Conservation (phyloP, 2,113 vertebrate genomes). For the Amphiprion percula region DNA sequence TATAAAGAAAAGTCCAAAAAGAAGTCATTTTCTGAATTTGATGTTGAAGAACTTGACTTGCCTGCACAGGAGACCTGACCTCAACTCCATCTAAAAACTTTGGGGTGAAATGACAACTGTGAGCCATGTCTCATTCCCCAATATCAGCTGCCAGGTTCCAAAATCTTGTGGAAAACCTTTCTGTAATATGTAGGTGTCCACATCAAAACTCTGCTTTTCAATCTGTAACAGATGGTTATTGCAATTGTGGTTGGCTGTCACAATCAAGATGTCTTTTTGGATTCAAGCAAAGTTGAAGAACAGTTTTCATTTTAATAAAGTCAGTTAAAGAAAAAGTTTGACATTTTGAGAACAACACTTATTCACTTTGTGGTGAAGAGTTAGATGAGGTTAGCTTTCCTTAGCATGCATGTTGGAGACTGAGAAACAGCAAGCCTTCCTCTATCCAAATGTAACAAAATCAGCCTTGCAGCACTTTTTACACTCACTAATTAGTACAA, state of each 20-base stretch:
- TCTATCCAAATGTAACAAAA: too few species aligned
- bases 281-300: slow-evolving; percentile 15
- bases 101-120: neutral
- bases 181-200: slow-evolving; percentile 11
- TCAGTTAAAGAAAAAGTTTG: neutral
- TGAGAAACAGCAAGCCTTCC: neutral
- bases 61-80: neutral
- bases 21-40: neutral
- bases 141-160: slow-evolving; percentile 2
- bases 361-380: slow-evolving; percentile 2
- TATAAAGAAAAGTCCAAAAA: neutral
- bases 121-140: neutral
- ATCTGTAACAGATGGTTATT: neutral
- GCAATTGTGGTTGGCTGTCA: slow-evolving; percentile 20
- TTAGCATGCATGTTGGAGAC: neutral
- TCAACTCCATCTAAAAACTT: neutral
- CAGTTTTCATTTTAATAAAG: slow-evolving; percentile 10
- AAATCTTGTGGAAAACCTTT: slow-evolving; percentile 4
- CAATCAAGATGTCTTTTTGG: neutral
- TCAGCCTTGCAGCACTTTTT: neutral
- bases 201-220: slow-evolving; percentile 1
- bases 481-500: neutral
- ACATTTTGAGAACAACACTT: neutral
- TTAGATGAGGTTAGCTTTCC: neutral
- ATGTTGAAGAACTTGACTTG: neutral